Conservation (phyloP, 2,113 vertebrate genomes). For the Takifugu flavidus region DNA sequence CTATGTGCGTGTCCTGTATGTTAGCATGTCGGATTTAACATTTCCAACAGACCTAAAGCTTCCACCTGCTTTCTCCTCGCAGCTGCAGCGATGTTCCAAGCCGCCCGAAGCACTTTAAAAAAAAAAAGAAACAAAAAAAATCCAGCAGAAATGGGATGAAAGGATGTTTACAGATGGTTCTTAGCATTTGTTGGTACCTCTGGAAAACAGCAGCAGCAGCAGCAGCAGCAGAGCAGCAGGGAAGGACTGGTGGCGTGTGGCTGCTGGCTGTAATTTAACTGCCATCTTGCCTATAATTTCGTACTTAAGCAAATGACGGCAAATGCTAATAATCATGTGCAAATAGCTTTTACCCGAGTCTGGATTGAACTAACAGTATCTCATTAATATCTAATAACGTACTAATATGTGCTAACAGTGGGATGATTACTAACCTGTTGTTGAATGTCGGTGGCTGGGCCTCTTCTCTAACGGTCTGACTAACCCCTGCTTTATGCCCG, state of each 20-base stretch:
- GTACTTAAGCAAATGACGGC: conserved; percentile 43
- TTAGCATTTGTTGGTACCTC: conserved; percentile 44
- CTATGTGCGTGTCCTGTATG: conserved; percentile 1
- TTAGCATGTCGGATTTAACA: conserved; percentile 39
- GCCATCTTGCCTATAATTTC: conserved; percentile 23
- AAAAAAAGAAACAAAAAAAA: no score
- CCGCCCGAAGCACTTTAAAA: conserved; percentile 11
- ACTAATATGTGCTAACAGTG: conserved; percentile 69
- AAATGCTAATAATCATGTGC: conserved; percentile 60
- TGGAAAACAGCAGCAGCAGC: conserved; percentile 2
- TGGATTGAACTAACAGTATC: conserved; percentile 62
- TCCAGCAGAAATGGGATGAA: conserved; percentile 39
- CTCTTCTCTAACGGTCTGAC: conserved; percentile 57
- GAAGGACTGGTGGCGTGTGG: conserved; percentile 22
- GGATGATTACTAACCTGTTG: conserved; percentile 62
- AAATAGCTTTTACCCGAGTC: conserved; percentile 54
- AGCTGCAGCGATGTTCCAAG: conserved; percentile 11
- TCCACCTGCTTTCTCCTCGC: conserved; percentile 30
- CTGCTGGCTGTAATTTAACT: conserved; percentile 37
- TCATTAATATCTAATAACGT: conserved; percentile 65
- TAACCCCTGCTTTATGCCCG: conserved; percentile 61
- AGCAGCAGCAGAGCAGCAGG: background rate
- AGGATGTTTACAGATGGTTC: conserved; percentile 57
- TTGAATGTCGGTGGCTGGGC: conserved; percentile 58
- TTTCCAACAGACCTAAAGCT: conserved; percentile 26